Conservation (phyloP, 2,113 vertebrate genomes). For the Oophaga pumilio region DNA sequence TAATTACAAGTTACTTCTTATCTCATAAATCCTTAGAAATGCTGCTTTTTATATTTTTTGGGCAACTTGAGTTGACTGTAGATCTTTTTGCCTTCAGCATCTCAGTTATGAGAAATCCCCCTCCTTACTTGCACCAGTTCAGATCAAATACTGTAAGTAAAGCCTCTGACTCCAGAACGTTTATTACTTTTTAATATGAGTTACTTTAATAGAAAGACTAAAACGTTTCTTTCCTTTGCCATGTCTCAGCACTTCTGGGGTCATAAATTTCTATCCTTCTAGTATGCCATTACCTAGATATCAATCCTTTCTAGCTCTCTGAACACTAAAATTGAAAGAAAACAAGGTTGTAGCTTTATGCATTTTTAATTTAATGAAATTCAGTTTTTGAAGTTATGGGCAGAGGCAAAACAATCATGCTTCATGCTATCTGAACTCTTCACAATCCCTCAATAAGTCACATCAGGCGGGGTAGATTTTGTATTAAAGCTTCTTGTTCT, state of each 20-base stretch:
- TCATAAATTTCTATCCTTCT: conserved; percentile 70
- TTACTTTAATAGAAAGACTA: conserved; percentile 69
- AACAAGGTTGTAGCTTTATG: conserved; percentile 71
- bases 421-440: conserved; percentile 48
- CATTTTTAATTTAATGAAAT: conserved; percentile 72
- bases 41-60: background rate
- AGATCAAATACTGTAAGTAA: conserved; percentile 62
- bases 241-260: conserved; percentile 66
- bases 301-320: conserved; percentile 74
- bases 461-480: conserved; percentile 12
- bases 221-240: conserved; percentile 63
- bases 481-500: conserved; percentile 28
- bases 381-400: conserved; percentile 62
- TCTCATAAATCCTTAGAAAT: background rate
- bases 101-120: conserved; percentile 61
- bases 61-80: background rate
- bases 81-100: background rate
- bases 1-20: background rate
- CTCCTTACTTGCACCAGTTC: conserved; percentile 56
- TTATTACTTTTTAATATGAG: conserved; percentile 70
- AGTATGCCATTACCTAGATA: conserved; percentile 67
- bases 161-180: conserved; percentile 59
- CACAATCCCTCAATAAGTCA: conserved; percentile 36
- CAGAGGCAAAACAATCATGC: conserved; percentile 55
- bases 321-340: conserved; percentile 75